Conservation (phyloP, 1,140 invertebrate species). For the Zeugodacus cucurbitae region DNA sequence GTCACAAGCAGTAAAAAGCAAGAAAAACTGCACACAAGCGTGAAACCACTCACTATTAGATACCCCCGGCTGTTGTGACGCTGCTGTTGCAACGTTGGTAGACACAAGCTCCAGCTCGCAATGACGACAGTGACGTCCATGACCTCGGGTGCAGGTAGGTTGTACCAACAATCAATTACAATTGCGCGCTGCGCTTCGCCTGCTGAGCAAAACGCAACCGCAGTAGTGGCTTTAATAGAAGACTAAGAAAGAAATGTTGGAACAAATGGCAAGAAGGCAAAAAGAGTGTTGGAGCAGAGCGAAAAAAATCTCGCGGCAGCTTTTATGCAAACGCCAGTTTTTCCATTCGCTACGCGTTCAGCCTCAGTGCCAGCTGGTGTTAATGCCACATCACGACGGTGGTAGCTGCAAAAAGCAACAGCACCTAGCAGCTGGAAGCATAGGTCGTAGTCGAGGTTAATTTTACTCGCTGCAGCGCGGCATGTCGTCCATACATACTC, state of each 20-base stretch:
- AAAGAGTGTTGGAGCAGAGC: background rate
- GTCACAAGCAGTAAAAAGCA: background rate
- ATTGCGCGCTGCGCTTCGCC: slow-evolving; percentile 10
- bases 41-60: background rate
- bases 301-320: background rate
- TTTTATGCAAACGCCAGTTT: background rate
- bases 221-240: background rate
- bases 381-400: background rate
- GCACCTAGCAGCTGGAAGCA: background rate
- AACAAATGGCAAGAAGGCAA: background rate
- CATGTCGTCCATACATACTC: background rate
- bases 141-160: slow-evolving; percentile 18
- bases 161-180: slow-evolving; percentile 39
- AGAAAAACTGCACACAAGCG: background rate
- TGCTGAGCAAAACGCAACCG: background rate
- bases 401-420: background rate
- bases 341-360: background rate
- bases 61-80: background rate
- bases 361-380: background rate
- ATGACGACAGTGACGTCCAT: slow-evolving; percentile 26
- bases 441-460: slow-evolving; percentile 7
- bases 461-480: background rate
- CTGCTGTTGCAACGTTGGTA: background rate
- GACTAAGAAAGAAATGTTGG: background rate
- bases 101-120: background rate